Evolutionary conservation across 1,140 invertebrate species (phyloP).

Genomic region (Hylyphantes graminicola): DNA sequence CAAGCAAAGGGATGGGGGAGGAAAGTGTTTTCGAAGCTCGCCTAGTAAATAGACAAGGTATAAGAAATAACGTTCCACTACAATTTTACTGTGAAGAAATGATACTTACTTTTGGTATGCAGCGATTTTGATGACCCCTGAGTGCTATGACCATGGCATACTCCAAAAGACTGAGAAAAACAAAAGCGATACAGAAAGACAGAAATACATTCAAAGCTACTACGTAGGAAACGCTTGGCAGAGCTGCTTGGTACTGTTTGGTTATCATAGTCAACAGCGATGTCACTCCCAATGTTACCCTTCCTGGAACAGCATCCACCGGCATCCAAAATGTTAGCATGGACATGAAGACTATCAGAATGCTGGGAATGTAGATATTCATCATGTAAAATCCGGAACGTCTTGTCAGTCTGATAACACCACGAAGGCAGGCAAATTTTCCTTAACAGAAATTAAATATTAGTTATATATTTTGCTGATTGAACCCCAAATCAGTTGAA

Average conservation of each 20-base stretch:
- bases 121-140: conserved; percentile 14
- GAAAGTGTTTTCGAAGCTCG: neutral
- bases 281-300: conserved; percentile 62
- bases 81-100: neutral
- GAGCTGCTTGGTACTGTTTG: conserved; percentile 56
- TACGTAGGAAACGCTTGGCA: conserved; percentile 57
- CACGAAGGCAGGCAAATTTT: conserved; percentile 41
- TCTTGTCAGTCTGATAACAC: conserved; percentile 56
- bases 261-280: conserved; percentile 55
- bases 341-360: conserved; percentile 66
- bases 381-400: conserved; percentile 66
- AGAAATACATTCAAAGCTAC: conserved; percentile 88
- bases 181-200: conserved; percentile 86
- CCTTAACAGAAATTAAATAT: conserved; percentile 13
- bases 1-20: no score
- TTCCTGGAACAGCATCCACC: conserved; percentile 65
- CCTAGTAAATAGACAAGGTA: no score
- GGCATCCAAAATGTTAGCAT: conserved; percentile 67
- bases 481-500: neutral
- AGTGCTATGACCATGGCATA: conserved; percentile 50
- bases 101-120: neutral
- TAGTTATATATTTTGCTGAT: neutral
- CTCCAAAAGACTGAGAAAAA: conserved; percentile 84
- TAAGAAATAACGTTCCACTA: no score
- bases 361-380: conserved; percentile 66